Base-by-base conservation (phyloP, 1,140 invertebrate species). In the Colletes gigas region DNA sequence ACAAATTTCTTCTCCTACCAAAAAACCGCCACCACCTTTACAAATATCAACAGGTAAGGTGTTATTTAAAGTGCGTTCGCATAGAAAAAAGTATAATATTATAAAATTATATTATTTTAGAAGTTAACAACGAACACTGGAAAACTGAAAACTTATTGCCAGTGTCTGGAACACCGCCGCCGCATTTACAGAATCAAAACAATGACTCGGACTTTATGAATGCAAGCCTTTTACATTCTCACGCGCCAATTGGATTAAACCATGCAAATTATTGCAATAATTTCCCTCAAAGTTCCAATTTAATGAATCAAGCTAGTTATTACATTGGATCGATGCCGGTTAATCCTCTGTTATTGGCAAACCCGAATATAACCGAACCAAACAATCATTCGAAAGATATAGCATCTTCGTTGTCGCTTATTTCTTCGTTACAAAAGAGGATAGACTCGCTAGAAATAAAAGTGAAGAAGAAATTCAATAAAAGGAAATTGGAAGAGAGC, bases 401-500 rank as follows among this genome's bases (percentile, higher is more conserved):
- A 2, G 4, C 50, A 1, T 60, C 65, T 21, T 71, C 71, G 4
- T 21, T 70, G 6, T 9, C 47, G 5, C 39, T 63, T 78, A 55
- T 89, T 19, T 83, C 83, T 17, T 83, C 70, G 0, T 66, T 92
- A 2, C 57, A 87, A n/a, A 82, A 74, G 52, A 86, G 72, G 83
- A 55, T 91, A 0, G 63, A 75, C 15, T 73, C 39, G n/a, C 73
- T 92, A 47, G 84, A 91, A 70, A 70, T 19, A 12, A 82, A 88
- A 67, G 30, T 90, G 12, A 85, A 89, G 14, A 85, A 85, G n/a
- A 82, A 71, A 52, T 60, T 77, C 0, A 65, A 44, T 21, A 78
- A 30, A 63, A 70, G 39, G 9, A 77, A 57, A 8, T 60, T 78
- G 52, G 55, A 76, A 41, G 15, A 21, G 10, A 63, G 57, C 21